Evolutionary conservation across 2,888 invertebrate genomes (phyloP).

Genomic region (Cerceris rybyensis): DNA sequence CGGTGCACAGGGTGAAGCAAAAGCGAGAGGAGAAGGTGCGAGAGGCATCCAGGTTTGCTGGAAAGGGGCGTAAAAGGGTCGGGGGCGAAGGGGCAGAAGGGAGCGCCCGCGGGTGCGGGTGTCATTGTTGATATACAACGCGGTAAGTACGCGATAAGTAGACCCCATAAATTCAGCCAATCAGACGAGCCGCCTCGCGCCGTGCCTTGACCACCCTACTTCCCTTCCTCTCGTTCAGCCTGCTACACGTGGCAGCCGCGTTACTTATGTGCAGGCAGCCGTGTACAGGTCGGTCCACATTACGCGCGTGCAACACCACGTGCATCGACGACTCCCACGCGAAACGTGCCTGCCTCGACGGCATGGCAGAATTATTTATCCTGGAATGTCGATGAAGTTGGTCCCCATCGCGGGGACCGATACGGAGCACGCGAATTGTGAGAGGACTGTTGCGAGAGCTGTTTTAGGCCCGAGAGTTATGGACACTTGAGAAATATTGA

Average conservation of each 20-base stretch:
- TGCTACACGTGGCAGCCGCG: conserved; percentile 62
- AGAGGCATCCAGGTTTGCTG: conserved; percentile 45
- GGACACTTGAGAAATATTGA: neutral
- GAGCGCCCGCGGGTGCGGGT: conserved; percentile 80
- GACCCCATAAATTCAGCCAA: conserved; percentile 81
- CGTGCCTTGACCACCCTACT: conserved; percentile 53
- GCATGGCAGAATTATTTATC: conserved; percentile 45
- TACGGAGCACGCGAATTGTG: neutral
- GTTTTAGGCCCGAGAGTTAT: neutral
- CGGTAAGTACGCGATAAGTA: conserved; percentile 81
- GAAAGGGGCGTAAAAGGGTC: conserved; percentile 59
- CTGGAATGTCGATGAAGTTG: conserved; percentile 11
- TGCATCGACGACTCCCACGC: conserved; percentile 57
- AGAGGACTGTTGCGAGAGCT: neutral
- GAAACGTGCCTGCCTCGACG: conserved; percentile 16
- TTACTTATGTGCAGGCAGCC: conserved; percentile 67
- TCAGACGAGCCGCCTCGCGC: conserved; percentile 78
- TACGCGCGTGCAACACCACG: conserved; percentile 52
- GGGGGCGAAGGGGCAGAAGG: conserved; percentile 49
- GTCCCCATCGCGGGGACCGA: conserved; percentile 1
- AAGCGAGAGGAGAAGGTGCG: conserved; percentile 40
- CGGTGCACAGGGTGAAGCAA: conserved; percentile 34
- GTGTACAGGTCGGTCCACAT: conserved; percentile 63
- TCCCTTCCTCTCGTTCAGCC: conserved; percentile 22
- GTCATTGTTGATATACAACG: conserved; percentile 82